Conservation (phyloP, 2,888 invertebrate species). For the Chrysolina americana region DNA sequence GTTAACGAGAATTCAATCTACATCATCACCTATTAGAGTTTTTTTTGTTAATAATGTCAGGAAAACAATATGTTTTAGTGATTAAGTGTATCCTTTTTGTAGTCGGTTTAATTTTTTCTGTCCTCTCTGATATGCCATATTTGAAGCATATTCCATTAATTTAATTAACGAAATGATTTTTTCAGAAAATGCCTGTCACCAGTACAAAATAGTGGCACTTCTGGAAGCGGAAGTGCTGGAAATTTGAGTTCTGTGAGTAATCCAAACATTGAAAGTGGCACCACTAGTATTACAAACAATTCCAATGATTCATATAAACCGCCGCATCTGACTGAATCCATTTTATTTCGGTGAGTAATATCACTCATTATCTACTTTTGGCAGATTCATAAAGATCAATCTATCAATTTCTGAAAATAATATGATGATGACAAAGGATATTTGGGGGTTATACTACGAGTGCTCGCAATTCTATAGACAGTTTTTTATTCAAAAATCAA, state of each 20-base stretch:
- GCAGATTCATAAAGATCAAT: not conserved
- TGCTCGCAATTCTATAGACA: no score
- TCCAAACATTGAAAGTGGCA: slow-evolving; percentile 72
- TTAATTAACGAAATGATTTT: slow-evolving; percentile 32
- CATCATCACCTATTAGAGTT: no score
- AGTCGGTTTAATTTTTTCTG: not conserved
- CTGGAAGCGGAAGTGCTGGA: slow-evolving; percentile 75
- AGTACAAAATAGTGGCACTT: slow-evolving; percentile 72
- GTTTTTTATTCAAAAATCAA: no score
- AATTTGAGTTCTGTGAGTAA: slow-evolving; percentile 75
- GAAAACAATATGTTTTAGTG: no score
- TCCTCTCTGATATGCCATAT: not conserved
- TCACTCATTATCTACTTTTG: not conserved
- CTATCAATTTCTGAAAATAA: no score
- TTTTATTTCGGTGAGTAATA: slow-evolving; percentile 71
- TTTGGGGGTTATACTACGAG: no score
- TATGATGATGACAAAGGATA: no score
- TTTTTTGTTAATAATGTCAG: no score
- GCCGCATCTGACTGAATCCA: slow-evolving; percentile 74
- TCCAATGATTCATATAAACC: slow-evolving; percentile 70
- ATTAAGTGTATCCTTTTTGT: no score
- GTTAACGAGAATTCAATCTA: no score
- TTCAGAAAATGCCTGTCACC: slow-evolving; percentile 70
- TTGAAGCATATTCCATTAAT: not conserved
- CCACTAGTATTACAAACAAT: slow-evolving; percentile 70